phyloP scores from a whole-genome alignment of 2,888 invertebrate genomes.

The Spodoptera littoralis region DNA sequence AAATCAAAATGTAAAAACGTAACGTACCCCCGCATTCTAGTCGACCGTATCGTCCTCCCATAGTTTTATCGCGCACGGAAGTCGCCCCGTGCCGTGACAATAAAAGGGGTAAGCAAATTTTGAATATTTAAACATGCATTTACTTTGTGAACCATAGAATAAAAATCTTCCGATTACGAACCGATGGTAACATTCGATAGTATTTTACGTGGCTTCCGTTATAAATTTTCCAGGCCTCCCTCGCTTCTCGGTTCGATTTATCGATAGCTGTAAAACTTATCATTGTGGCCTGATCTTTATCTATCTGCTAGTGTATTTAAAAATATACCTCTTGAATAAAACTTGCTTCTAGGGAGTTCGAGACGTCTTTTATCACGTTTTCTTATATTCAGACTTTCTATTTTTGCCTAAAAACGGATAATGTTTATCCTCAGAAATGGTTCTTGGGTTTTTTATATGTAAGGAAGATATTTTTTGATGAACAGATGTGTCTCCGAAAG shows the following conservation, averaged over 20 bases:
- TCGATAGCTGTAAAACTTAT: slow-evolving; percentile 66
- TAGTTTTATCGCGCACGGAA: slow-evolving; percentile 63
- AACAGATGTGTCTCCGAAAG: background rate
- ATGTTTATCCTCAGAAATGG: background rate
- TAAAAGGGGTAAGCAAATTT: slow-evolving; percentile 81
- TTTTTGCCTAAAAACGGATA: background rate
- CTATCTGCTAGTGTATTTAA: slow-evolving; percentile 49
- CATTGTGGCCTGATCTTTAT: slow-evolving; percentile 53
- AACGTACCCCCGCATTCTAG: slow-evolving; percentile 26
- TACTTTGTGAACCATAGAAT: slow-evolving; percentile 65
- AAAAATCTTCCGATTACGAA: slow-evolving; percentile 69
- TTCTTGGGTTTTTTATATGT: background rate
- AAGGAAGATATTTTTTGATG: background rate
- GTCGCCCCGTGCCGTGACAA: slow-evolving; percentile 67
- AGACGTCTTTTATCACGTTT: background rate
- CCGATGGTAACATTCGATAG: slow-evolving; percentile 67
- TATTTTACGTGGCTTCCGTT: slow-evolving; percentile 70
- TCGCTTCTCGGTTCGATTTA: slow-evolving; percentile 57
- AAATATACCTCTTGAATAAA: slow-evolving; percentile 34
- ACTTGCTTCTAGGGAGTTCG: slow-evolving; percentile 1
- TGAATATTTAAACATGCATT: slow-evolving; percentile 78
- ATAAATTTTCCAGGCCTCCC: slow-evolving; percentile 63
- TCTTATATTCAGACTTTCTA: background rate
- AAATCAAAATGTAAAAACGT: background rate
- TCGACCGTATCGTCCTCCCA: slow-evolving; percentile 28